Evolutionary conservation across 1,140 invertebrate species (phyloP), one percentile per base, ranked within the genome.

Genomic region (Gryon sp.): DNA sequence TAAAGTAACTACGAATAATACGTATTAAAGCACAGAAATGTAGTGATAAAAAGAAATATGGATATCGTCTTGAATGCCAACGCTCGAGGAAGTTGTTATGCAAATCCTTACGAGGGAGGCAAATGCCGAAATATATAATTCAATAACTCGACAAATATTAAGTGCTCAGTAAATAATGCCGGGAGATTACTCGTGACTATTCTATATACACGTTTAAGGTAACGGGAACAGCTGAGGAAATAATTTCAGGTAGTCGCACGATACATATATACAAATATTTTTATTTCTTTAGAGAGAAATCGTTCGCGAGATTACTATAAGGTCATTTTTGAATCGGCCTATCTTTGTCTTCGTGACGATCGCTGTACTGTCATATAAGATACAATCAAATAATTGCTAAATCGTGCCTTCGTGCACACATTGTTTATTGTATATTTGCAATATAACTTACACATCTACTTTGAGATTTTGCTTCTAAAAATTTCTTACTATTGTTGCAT

Each of bases 121-220:
- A 36, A 15, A 36, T 15, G 22, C 38, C n/a, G 53, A 60, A 66
- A 74, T 52, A 62, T 48, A 63, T 66, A 46, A 74, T 74, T 65
- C 70, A 65, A 74, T 74, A 74, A 65, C 59, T 18, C 36, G 60
- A 65, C 70, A 74, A 74, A 74, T 60, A 74, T 50, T 74, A 74
- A 74, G 60, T 65, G 60, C 69, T 65, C 50, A 19, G 68, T 36
- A 72, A 72, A 72, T 72, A 72, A 72, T 30, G 45, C n/a, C 12
- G 19, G 40, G 40, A 46, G 40, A 46, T 68, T 68, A 52, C 34
- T 52, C 38, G 46, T 28, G 22, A 43, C 32, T 50, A 40, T 62
- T 28, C 43, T 30, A 8, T n/a, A n/a, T n/a, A n/a, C n/a, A n/a
- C 14, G 9, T 20, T 65, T 4, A 19, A 52, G 43, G 18, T 16